Base-by-base conservation (phyloP, 2,888 invertebrate genomes). In the Mellilla xanthometata region DNA sequence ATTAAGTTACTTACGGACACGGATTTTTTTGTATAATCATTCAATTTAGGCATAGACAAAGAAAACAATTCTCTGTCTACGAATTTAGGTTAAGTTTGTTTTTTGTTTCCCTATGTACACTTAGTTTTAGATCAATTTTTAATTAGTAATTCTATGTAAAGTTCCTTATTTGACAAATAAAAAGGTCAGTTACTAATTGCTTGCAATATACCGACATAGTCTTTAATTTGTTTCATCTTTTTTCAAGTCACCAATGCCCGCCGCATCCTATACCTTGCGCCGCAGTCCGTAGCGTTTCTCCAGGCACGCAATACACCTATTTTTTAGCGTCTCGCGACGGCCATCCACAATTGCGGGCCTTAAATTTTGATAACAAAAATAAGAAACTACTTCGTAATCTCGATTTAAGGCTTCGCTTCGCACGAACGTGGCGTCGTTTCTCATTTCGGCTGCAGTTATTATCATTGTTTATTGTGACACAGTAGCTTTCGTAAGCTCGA, bases 261-360 rank as follows among this genome's bases (percentile, higher is more conserved):
- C 57, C 44, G 0, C 12, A 10, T 31, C 34, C 31, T 31, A 24
- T 32, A 28, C 6, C 62, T 69, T 66, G 58, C 12, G 24, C 69
- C 64, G 35, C 36, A 2, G 11, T 30, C 45, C 34, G 10, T 8
- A 27, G 47, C 52, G 51, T 57, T 45, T 54, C 27, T 48, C 51
- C 40, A 45, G 53, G 59, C 81, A 82, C 81, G 81, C 81, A 72
- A 81, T 62, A 43, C 61, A 54, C 67, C 77, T 60, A 81, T 81
- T 80, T 79, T 78, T 82, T 71, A 74, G 58, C 57, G 57, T 70
- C 68, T 68, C 62, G 49, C 60, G 60, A 54, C 58, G 56, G 52
- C 64, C 53, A 61, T 68, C 72, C 66, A 67, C 67, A 67, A 62
- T 52, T 53, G 57, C 49, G 42, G 40, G 60, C 62, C 61, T 74